Percentiles rank a stretch among this genome's conserved stretches.
phyloP scores from a whole-genome alignment of 2,797 vertebrate species.

The Cyprinella venusta region DNA sequence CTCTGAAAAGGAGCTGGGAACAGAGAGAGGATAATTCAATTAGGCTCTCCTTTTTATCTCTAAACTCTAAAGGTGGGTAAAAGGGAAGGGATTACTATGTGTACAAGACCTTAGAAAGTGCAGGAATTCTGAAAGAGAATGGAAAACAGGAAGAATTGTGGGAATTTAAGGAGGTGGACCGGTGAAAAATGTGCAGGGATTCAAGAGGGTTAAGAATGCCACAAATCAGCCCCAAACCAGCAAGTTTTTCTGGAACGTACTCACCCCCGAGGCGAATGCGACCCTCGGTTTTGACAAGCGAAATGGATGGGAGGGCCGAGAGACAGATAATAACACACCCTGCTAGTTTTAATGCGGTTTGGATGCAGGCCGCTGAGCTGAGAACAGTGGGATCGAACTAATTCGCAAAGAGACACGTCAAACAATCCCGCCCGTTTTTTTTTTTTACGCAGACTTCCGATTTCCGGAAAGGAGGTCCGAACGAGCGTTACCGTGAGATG shows the following conservation, averaged over 20 bases:
- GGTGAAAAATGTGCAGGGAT: not conserved
- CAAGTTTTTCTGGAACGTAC: not conserved
- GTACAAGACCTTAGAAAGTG: conserved; percentile 82
- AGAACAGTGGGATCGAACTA: conserved; percentile 26
- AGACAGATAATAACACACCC: conserved; percentile 40
- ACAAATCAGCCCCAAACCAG: conserved; percentile 25
- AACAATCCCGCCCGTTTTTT: not conserved
- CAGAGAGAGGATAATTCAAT: conserved; percentile 89
- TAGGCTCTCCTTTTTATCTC: conserved; percentile 72
- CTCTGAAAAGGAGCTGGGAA: conserved; percentile 78
- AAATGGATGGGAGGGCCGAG: conserved; percentile 9
- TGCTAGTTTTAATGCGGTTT: conserved; percentile 44
- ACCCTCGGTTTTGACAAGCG: conserved; percentile 13
- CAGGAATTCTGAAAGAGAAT: conserved; percentile 69
- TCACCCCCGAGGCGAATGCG: conserved; percentile 5
- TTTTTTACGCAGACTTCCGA: not conserved
- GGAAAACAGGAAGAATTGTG: conserved; percentile 70
- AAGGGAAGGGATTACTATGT: conserved; percentile 81
- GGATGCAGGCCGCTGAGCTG: conserved; percentile 56
- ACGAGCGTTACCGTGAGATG: conserved; percentile 90
- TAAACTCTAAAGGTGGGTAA: conserved; percentile 76
- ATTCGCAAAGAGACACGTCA: not conserved
- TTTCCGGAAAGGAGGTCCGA: not conserved
- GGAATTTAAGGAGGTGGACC: conserved; percentile 20
- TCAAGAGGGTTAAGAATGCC: conserved; percentile 8